Evolutionary conservation across 1,140 invertebrate genomes (phyloP).

Genomic region (Drosophila kepulauana): DNA sequence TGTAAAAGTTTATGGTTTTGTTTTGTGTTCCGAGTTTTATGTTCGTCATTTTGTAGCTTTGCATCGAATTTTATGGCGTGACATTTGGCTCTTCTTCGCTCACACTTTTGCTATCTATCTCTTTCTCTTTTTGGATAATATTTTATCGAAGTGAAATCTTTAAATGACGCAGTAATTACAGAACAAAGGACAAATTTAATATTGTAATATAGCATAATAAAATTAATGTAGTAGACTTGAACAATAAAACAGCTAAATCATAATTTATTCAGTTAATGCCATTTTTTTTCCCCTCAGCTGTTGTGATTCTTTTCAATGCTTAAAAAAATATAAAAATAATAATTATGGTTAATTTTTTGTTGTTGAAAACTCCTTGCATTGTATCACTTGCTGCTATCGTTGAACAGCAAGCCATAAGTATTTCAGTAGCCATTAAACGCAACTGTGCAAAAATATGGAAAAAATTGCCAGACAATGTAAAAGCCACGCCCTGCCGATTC

Average conservation of each 20-base stretch:
- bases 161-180: slow-evolving; percentile 36
- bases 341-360: slow-evolving; percentile 24
- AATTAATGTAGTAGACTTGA: too few relatives aligned
- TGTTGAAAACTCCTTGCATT: slow-evolving; percentile 19
- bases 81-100: slow-evolving; percentile 34
- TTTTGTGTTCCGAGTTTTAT: slow-evolving; percentile 45
- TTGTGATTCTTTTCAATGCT: too few relatives aligned
- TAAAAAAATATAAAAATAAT: slow-evolving; percentile 8
- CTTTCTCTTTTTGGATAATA: slow-evolving; percentile 8
- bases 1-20: slow-evolving; percentile 52
- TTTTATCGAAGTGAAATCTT: slow-evolving; percentile 16
- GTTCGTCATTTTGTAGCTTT: slow-evolving; percentile 43
- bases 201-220: too few relatives aligned
- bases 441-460: slow-evolving; percentile 30
- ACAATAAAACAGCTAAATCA: too few relatives aligned
- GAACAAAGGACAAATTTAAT: not conserved
- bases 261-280: too few relatives aligned
- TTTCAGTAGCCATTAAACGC: slow-evolving; percentile 29
- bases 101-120: not conserved
- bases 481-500: slow-evolving; percentile 11
- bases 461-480: slow-evolving; percentile 42
- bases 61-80: slow-evolving; percentile 43
- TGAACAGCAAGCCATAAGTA: slow-evolving; percentile 14
- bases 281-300: too few relatives aligned
- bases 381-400: slow-evolving; percentile 34